phyloP scores from a whole-genome alignment of 1,140 invertebrate genomes.

The Hermetia illucens region DNA sequence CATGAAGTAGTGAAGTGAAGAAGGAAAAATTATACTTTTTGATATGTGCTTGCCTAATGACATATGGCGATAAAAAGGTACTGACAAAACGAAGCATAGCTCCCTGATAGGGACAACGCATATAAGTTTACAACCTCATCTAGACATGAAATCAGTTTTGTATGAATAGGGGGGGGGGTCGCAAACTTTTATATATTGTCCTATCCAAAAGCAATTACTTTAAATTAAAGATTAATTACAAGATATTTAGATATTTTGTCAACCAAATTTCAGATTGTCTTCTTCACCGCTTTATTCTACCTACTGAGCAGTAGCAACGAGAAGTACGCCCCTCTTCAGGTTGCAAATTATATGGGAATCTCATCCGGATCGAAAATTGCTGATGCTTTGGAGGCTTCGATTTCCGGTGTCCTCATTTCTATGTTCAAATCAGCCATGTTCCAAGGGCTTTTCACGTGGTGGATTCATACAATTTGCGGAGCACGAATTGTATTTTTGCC shows the following conservation, averaged over 20 bases:
- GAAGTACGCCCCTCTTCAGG: slow-evolving; percentile 78
- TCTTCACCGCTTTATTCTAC: slow-evolving; percentile 93
- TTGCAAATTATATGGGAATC: slow-evolving; percentile 52
- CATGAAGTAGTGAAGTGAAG: too few relatives aligned
- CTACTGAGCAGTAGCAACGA: slow-evolving; percentile 76
- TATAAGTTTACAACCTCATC: too few relatives aligned
- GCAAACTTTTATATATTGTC: too few relatives aligned
- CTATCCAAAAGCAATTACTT: neutral
- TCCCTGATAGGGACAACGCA: too few relatives aligned
- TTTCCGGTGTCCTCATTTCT: slow-evolving; percentile 76
- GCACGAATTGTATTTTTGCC: slow-evolving; percentile 92
- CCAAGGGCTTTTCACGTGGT: slow-evolving; percentile 96
- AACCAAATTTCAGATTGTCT: slow-evolving; percentile 74
- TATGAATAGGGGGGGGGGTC: too few relatives aligned
- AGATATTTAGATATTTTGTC: slow-evolving; percentile 12
- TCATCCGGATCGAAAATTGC: slow-evolving; percentile 63
- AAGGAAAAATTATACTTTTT: too few relatives aligned
- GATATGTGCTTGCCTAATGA: too few relatives aligned
- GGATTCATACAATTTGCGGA: slow-evolving; percentile 89
- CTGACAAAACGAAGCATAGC: too few relatives aligned
- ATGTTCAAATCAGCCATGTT: slow-evolving; percentile 95
- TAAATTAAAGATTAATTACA: neutral
- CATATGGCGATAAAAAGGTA: too few relatives aligned
- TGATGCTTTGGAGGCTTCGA: slow-evolving; percentile 46
- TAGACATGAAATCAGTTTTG: too few relatives aligned